A percentile compares a stretch with the other conserved stretches of the same genome.
phyloP scores from a whole-genome alignment of 2,797 vertebrate species.

The Macroramphosus scolopax region DNA sequence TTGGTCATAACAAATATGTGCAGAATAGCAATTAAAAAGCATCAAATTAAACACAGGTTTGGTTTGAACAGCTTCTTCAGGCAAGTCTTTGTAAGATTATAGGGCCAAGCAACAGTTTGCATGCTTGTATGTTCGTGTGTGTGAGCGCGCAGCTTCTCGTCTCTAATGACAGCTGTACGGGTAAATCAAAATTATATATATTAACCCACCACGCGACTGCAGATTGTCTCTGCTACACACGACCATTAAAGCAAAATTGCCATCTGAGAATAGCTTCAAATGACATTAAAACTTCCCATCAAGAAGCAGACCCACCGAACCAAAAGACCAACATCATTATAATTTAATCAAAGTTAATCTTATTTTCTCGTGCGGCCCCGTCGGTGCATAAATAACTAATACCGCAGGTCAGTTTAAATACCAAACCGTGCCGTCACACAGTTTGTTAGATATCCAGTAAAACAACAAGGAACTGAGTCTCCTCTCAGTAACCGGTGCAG shows the following conservation, averaged over 20 bases:
- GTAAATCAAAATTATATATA: constrained; percentile 41
- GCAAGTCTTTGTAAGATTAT: no score
- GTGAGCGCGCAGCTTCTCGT: constrained; percentile 21
- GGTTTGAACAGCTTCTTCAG: no score
- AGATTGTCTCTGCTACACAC: constrained; percentile 39
- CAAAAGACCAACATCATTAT: constrained; percentile 50
- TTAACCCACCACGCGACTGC: constrained; percentile 45
- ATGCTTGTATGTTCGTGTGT: neutral
- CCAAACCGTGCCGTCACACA: no score
- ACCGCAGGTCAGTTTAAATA: constrained; percentile 28
- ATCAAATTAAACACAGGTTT: no score
- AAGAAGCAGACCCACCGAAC: constrained; percentile 13
- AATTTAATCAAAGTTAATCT: no score
- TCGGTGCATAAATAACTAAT: no score
- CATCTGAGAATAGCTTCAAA: constrained; percentile 20
- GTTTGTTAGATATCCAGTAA: no score
- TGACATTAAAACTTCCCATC: constrained; percentile 45
- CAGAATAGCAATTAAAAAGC: no score
- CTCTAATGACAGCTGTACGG: constrained; percentile 37
- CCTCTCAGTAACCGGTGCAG: neutral
- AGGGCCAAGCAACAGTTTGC: no score
- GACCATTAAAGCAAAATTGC: constrained; percentile 9
- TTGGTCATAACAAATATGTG: no score
- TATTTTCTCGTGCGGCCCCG: no score
- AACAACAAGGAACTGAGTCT: constrained; percentile 16